A percentile compares a stretch with the other conserved stretches of the same genome.
phyloP scores from a whole-genome alignment of 2,113 vertebrate species.

The Nymphicus hollandicus region DNA sequence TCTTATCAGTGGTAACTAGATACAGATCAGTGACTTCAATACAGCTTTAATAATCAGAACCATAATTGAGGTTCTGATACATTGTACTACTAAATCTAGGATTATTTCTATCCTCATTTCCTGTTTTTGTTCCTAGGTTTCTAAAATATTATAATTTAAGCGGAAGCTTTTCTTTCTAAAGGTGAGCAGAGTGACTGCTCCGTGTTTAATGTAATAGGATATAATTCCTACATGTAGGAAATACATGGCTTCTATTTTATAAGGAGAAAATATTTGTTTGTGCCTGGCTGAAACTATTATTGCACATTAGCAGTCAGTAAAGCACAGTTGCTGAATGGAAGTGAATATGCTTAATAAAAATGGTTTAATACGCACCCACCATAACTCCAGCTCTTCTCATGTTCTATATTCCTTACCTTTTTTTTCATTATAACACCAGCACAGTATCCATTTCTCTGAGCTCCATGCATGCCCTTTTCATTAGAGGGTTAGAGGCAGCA shows the following conservation, averaged over 20 bases:
- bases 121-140: background rate
- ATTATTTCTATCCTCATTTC: background rate
- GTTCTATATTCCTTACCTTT: background rate
- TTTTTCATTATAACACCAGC: rapidly evolving
- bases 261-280: background rate
- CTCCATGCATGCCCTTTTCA: background rate
- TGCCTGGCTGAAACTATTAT: background rate
- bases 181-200: background rate
- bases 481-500: background rate
- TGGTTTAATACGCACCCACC: background rate
- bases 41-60: background rate
- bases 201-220: background rate
- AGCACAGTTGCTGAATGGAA: background rate
- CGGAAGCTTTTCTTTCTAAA: background rate
- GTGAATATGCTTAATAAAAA: background rate
- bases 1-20: background rate
- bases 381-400: background rate
- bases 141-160: background rate
- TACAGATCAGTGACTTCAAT: background rate
- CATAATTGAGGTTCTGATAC: background rate
- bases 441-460: background rate
- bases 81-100: background rate
- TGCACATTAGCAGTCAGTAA: background rate
- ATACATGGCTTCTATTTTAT: background rate
- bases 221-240: background rate